Percentiles rank a stretch among this genome's conserved stretches.
These are phyloP conservation scores for Halichondria panicea DNA, from an alignment of 37 sponge, comb jelly and placozoan species.

Conservation along the genomic window DNA sequence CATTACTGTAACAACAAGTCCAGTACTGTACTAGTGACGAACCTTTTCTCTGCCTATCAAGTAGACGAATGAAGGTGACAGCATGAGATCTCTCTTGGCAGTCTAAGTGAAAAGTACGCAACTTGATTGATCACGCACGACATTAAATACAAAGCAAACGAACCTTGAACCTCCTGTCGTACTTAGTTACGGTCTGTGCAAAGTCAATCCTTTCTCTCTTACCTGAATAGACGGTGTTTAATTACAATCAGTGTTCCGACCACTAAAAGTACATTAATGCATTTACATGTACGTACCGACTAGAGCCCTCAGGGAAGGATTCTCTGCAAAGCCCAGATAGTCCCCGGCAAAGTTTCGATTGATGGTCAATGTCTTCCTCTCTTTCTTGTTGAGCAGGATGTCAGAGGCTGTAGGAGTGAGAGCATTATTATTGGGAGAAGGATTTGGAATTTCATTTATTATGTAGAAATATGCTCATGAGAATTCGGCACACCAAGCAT, in stretches of 20 bases:
- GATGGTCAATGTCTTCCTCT: constrained; percentile 87
- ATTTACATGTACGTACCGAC: constrained; percentile 57
- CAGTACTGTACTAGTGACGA: too few species aligned
- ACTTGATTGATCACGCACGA: not conserved
- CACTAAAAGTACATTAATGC: not conserved
- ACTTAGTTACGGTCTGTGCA: constrained; percentile 91
- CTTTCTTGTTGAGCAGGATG: constrained; percentile 93
- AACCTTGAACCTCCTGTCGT: constrained; percentile 92
- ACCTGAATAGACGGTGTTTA: too few species aligned
- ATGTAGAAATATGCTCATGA: too few species aligned
- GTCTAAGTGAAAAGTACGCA: constrained; percentile 5
- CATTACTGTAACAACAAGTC: not conserved
- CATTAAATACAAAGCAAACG: not conserved
- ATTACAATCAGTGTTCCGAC: too few species aligned
- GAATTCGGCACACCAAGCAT: too few species aligned
- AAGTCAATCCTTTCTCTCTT: constrained; percentile 95
- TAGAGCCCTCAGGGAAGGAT: constrained; percentile 85
- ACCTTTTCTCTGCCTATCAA: constrained; percentile 96
- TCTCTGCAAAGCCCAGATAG: constrained; percentile 90
- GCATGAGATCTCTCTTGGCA: constrained; percentile 83
- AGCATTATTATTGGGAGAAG: not conserved
- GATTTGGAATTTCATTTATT: too few species aligned
- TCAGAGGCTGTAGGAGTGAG: constrained; percentile 73
- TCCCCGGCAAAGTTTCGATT: constrained; percentile 96
- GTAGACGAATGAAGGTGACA: constrained; percentile 79